Base-by-base conservation (phyloP, 1,140 invertebrate genomes). In the Drosophila rufa region DNA sequence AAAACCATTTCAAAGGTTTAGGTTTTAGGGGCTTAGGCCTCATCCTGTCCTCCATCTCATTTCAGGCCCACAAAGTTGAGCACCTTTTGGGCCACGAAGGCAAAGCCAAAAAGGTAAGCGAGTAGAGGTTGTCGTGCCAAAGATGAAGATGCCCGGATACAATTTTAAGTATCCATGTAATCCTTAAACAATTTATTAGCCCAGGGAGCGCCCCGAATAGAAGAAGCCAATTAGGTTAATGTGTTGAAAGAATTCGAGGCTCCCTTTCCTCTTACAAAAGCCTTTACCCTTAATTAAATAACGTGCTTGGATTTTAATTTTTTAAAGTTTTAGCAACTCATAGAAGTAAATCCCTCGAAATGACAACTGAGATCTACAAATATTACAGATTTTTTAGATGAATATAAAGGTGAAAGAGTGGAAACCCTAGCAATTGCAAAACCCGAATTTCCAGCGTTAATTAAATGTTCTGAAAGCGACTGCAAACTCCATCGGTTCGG, bases 171-270 rank as follows among this genome's bases (percentile, higher is more conserved):
- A 76, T 79, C 56, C 81, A 45, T 81, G 81, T 85, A 81, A 82
- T 85, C 70, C 67, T 46, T 42, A 68, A 85, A 76, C 81, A 90
- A 90, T 90, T 85, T 81, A 81, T 85, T 89, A 81, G 70, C 47
- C 64, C 45, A 38, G 50, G 22, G 36, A 40, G 19, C 59, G 46
- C 40, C 40, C 8, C 33, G 38, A 57, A 45, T 46, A 55, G 57
- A 46, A 61, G 48, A 19, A 74, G 74, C 70, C 86, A 89, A 90
- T 90, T 89, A 89, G 81, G 78, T 73, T 89, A 90, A 89, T 89
- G 85, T 70, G 45, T 65, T 51, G 66, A 50, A 68, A 43, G 62
- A 59, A 58, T 27, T 43, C 11, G 33, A 53, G 22, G 17, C 22
- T 25, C 22, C 22, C 22, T 25, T 25, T 25, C 22, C 22, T 25